Evolutionary conservation across 1,140 invertebrate genomes (phyloP), one percentile per base, ranked within the genome.

Genomic region (Bursaphelenchus mucronatus): DNA sequence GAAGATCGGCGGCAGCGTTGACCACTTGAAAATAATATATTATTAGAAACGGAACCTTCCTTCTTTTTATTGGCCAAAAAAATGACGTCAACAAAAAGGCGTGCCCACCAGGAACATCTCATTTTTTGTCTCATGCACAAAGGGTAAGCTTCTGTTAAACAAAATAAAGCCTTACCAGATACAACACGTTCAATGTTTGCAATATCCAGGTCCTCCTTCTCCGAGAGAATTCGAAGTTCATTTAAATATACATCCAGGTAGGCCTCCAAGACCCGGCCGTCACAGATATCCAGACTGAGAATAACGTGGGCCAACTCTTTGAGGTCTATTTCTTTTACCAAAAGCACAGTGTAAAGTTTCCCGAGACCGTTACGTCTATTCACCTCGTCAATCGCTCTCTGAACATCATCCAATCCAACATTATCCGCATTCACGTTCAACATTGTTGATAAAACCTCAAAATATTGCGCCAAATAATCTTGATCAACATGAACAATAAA

Each of bases 191-290:
- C 54, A 13, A 55, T 39, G 54, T 43, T 39, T 39, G n/a, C 30
- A 2, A 21, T 13, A 15, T 55, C 30, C 54, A 55, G 6, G 1
- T 44, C n/a, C 6, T 39, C 54, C 19, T 55, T 55, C 13, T 55
- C 39, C 13, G 39, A 39, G 19, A 55, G 41, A 44, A 21, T n/a
- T n/a, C 49, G 19, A 21, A 55, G n/a, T 44, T 55, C 54, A 44
- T 55, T 13, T 4, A 21, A 4, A 39, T 55, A 55, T 1, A 55
- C 30, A 2, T 39, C 2, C 54, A 55, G 39, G 19, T 39, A 55
- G n/a, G 54, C 54, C 54, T 55, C 54, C 54, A 55, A 39, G n/a
- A 55, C 54, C 13, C 54, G 54, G 13, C 54, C 54, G 13, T 44
- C 54, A 44, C n/a, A n/a, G 13, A 55, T 39, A 39, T 55, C 39